Conservation (phyloP, 2,888 invertebrate genomes). For the Ernsta delagoae region DNA sequence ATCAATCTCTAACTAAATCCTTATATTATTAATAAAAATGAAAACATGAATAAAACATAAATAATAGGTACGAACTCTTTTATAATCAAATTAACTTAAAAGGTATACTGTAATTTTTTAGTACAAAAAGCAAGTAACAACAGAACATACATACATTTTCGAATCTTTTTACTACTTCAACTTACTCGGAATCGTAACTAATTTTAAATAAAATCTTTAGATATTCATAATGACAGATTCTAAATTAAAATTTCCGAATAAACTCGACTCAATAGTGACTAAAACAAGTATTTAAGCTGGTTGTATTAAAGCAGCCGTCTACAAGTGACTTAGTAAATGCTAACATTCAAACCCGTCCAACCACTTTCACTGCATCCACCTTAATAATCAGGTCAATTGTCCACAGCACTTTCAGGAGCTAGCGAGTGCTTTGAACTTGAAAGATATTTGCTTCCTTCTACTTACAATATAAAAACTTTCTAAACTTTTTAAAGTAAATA, state of each 20-base stretch:
- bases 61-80: no score
- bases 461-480: slow-evolving; percentile 22
- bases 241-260: background rate
- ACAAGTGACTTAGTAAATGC: background rate
- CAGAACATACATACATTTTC: no score
- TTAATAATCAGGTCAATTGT: slow-evolving; percentile 41
- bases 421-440: slow-evolving; percentile 35
- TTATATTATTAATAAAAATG: no score
- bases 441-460: slow-evolving; percentile 25
- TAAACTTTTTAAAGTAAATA: background rate
- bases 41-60: no score
- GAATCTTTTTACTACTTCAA: no score
- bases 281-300: no score
- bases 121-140: no score
- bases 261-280: background rate
- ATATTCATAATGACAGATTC: background rate
- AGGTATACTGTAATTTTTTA: no score
- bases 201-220: no score
- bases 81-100: no score
- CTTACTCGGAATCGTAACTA: no score
- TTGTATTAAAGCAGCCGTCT: slow-evolving; percentile 15
- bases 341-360: slow-evolving; percentile 39
- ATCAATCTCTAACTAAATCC: no score
- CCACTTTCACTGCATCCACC: slow-evolving; percentile 44
- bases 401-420: slow-evolving; percentile 34